Evolutionary conservation across 2,797 vertebrate genomes (phyloP), one percentile per base, ranked within the genome.

Genomic region (Rhinatrema bivittatum): DNA sequence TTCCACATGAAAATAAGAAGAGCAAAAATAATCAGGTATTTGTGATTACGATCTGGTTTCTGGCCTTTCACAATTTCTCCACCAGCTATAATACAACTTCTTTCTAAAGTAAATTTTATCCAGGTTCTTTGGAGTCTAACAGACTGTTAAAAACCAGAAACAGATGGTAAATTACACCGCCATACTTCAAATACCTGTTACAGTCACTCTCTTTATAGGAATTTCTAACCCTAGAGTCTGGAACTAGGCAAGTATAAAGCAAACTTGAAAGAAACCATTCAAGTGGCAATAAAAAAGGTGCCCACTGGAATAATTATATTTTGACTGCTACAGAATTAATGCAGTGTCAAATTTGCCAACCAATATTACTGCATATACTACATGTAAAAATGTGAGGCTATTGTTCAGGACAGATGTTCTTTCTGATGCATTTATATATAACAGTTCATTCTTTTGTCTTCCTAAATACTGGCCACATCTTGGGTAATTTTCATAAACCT

Each of bases 81-180:
- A 16, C 19, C 16, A 36, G 41, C 21, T 46, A 32, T 50, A 28
- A 35, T 39, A 20, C 20, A 31, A 20, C 26, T 8, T 8, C 15
- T 8, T 39, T 28, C 1, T 13, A 29, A 18, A 50, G 23, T 19
- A 30, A 40, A 53, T 43, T 38, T 23, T 36, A 42, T 35, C 41
- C 25, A 28, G 29, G 36, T 40, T 36, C 39, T 25, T n/a, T 42
- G 34, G 56, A 53, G 42, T 30, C 44, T 22, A 46, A 11, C 22
- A 50, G 46, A 32, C 42, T 50, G 29, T 38, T 41, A 52, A 43
- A 55, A 66, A 60, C 32, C 50, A 65, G 47, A 59, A 66, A 32
- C 40, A 60, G 53, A 30, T 56, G 43, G 46, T 36, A 35, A 18
- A 53, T 35, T 39, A 36, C 31, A 39, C 3, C 15, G 29, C 27